Evolutionary conservation across 1,140 invertebrate species (phyloP).

Genomic region (Leptinotarsa texana): DNA sequence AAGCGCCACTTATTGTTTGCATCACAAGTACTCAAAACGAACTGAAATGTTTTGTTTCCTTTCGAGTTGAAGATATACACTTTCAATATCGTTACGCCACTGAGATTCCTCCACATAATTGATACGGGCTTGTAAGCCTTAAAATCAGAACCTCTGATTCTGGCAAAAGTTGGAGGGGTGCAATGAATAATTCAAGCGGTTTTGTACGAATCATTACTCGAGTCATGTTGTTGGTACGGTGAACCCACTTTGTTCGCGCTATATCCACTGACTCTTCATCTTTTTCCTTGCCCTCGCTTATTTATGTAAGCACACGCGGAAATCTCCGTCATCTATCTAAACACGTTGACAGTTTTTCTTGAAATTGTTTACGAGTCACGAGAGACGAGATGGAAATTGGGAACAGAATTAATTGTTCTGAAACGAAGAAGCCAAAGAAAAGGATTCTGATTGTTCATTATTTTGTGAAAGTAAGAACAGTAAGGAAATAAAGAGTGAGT

Average conservation of each 20-base stretch:
- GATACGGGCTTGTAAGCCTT: conserved; percentile 17
- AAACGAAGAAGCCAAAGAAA: neutral
- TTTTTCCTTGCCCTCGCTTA: conserved; percentile 40
- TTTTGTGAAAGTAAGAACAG: no score
- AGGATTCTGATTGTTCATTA: no score
- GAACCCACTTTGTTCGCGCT: conserved; percentile 47
- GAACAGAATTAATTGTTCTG: conserved; percentile 40
- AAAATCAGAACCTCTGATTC: conserved; percentile 24
- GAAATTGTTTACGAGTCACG: conserved; percentile 48
- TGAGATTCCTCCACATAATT: conserved; percentile 9
- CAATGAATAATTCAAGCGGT: conserved; percentile 52
- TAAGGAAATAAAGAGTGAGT: no score
- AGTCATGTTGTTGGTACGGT: conserved; percentile 49
- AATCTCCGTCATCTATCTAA: conserved; percentile 51
- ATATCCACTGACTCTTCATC: conserved; percentile 32
- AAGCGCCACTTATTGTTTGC: no score
- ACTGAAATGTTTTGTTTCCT: no score
- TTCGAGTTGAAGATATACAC: no score
- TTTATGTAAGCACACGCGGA: conserved; percentile 54
- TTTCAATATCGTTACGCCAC: neutral
- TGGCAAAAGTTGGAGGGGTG: conserved; percentile 32
- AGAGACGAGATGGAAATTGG: conserved; percentile 34
- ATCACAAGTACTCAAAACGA: no score
- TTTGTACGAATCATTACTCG: conserved; percentile 53
- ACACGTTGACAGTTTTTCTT: conserved; percentile 50